Evolutionary conservation across 2,113 vertebrate species (phyloP).

Genomic region (Sporophila hypoxantha): DNA sequence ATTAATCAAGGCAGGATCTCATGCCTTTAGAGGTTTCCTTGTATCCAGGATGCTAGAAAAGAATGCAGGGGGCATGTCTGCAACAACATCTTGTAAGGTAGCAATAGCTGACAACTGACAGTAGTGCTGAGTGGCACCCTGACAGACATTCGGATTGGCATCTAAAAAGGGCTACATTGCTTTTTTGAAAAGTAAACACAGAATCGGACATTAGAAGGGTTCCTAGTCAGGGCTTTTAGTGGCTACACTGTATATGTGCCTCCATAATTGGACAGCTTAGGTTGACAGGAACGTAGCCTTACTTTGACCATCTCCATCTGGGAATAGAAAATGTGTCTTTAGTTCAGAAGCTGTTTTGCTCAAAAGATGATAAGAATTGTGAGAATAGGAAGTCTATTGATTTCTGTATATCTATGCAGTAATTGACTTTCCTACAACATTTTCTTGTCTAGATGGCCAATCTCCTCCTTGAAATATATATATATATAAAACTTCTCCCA

Average conservation of each 20-base stretch:
- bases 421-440: background rate
- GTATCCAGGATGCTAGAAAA: background rate
- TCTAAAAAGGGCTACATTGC: background rate
- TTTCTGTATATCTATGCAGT: background rate
- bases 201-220: background rate
- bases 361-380: background rate
- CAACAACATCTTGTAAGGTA: background rate
- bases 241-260: background rate
- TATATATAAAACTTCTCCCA: background rate
- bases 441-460: background rate
- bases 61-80: background rate
- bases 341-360: background rate
- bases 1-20: background rate
- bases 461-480: background rate
- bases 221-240: background rate
- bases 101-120: background rate
- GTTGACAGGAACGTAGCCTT: background rate
- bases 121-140: background rate
- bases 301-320: background rate
- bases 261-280: background rate
- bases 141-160: background rate
- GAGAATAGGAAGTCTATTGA: background rate
- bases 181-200: background rate
- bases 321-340: background rate
- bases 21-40: background rate